Base-by-base conservation (phyloP, 2,797 vertebrate genomes). In the Gambusia yucatana region DNA sequence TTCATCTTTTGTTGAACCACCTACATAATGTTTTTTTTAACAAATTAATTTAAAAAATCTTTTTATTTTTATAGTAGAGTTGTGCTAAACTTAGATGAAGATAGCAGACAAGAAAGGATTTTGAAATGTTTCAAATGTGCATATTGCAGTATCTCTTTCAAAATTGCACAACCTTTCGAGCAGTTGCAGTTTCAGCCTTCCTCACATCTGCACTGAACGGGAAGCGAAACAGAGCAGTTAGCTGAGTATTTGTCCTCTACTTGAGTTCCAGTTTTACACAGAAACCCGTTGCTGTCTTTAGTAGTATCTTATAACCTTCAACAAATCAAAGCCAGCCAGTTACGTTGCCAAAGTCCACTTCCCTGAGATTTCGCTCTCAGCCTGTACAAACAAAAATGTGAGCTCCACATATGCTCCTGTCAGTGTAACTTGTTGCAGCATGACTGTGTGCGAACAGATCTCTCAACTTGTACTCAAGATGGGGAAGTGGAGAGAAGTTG, bases 191-290 rank as follows among this genome's bases (percentile, higher is more conserved):
- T 92, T 82, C 85, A 89, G 75, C 63, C 70, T 59, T 73, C 80
- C 80, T 76, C 82, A 83, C 88, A 59, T 89, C 76, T 78, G 81
- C 50, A 73, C 85, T 74, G 82, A 88, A 91, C 78, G 91, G 95
- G 95, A 96, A 96, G 92, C 82, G 94, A 96, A 96, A 96, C 90
- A 82, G 59, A 78, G 85, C 92, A 78, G 92, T 93, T 89, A 81
- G 80, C 67, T 75, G 48, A 46, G 55, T 44, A 30, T 20, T 30
- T 30, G 44, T 30, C 22, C n/a, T 67, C 36, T 11, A 22, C 17
- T 57, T 69, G 50, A 39, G 50, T 16, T 10, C 0, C 13, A 33
- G 1, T 20, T 9, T 55, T 76, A 20, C 69, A 48, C 6, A n/a
- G 17, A 80, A 17, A 73, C 69, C 44, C 63, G 57, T 77, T 14